These are phyloP conservation scores for Chaenogobius annularis DNA, from an alignment of 2,113 vertebrate species.

Conservation along the genomic window DNA sequence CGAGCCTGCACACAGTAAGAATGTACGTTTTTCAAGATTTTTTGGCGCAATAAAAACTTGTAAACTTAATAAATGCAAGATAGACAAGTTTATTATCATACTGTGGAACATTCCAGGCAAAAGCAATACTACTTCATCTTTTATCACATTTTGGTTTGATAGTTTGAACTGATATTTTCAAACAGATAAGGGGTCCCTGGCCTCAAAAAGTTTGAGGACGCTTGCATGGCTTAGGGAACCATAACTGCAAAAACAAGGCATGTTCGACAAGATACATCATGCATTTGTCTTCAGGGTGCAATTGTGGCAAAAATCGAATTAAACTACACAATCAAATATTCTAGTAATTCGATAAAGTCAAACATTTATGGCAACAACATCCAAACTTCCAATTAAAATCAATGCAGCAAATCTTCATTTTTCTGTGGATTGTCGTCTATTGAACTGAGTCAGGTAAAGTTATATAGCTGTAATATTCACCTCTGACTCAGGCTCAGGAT, in stretches of 20 bases:
- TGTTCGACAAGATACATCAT: neutral
- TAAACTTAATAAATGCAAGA: too few relatives aligned
- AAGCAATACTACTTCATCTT: too few relatives aligned
- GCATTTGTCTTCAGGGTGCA: neutral
- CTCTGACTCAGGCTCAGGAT: conserved; percentile 68
- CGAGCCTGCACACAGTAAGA: too few relatives aligned
- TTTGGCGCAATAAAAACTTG: too few relatives aligned
- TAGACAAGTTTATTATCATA: too few relatives aligned
- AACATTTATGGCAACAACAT: neutral
- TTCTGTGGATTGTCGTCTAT: neutral
- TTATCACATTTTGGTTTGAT: too few relatives aligned
- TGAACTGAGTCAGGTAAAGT: conserved; percentile 2
- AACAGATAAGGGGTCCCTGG: too few relatives aligned
- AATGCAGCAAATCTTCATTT: neutral
- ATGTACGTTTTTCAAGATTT: too few relatives aligned
- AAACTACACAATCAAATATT: neutral
- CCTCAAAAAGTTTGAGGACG: too few relatives aligned
- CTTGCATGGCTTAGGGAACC: too few relatives aligned
- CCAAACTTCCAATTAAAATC: neutral
- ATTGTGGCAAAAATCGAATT: neutral
- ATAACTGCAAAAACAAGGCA: neutral
- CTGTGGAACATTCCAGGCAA: too few relatives aligned
- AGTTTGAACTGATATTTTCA: too few relatives aligned
- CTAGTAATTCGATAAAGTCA: neutral
- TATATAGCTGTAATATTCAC: conserved; percentile 42